Percentiles rank a stretch among this genome's conserved stretches.
These are phyloP conservation scores for Drosophila putrida DNA, from an alignment of 2,888 invertebrate genomes.

Conservation along the genomic window DNA sequence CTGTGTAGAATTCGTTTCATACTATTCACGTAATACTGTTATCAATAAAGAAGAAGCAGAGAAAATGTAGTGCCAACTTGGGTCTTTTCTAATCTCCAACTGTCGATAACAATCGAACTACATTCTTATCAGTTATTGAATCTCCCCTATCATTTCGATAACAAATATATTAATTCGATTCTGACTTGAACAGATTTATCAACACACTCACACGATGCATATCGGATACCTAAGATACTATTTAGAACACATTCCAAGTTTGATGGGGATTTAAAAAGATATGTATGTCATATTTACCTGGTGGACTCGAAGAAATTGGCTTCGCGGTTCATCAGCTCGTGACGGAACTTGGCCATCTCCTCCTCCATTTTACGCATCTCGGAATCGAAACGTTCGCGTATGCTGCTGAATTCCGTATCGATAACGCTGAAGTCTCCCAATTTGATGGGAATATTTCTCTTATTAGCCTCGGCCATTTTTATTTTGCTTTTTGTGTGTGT, in stretches of 20 bases:
- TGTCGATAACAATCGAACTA: constrained; percentile 10
- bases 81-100: background rate
- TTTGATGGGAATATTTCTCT: constrained; percentile 96
- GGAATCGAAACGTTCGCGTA: constrained; percentile 96
- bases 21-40: constrained; percentile 4
- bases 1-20: background rate
- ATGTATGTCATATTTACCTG: constrained; percentile 87
- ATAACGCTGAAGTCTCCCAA: constrained; percentile 97
- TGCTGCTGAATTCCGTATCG: constrained; percentile 98
- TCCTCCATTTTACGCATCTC: constrained; percentile 99
- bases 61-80: background rate
- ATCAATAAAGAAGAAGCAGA: background rate
- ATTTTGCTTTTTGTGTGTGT: constrained; percentile 43
- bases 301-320: constrained; percentile 96
- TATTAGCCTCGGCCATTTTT: constrained; percentile 93
- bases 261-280: background rate
- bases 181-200: background rate
- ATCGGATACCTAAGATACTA: background rate
- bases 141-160: background rate
- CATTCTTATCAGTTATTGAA: constrained; percentile 16
- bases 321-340: constrained; percentile 96
- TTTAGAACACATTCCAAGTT: background rate
- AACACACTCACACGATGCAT: constrained; percentile 6
- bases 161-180: background rate
- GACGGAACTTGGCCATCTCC: constrained; percentile 97